These are phyloP conservation scores for Procambarus clarkii DNA, from an alignment of 1,140 invertebrate species.

Conservation along the genomic window DNA sequence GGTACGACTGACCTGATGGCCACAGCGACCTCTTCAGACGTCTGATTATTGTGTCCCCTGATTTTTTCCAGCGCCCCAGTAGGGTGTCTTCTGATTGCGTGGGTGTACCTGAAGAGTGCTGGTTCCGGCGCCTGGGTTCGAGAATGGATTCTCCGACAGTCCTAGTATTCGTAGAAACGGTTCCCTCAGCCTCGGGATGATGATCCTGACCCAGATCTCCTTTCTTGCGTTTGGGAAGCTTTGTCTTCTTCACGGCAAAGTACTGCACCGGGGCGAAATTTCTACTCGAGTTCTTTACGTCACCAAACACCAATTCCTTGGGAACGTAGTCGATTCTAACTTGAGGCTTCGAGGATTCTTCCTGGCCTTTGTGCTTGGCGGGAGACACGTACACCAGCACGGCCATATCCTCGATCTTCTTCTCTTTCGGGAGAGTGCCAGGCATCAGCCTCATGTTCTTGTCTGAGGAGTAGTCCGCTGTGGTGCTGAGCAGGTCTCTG, in stretches of 20 bases:
- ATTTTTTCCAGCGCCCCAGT: not conserved
- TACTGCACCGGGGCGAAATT: not conserved
- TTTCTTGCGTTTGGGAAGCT: not conserved
- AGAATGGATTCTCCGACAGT: not conserved
- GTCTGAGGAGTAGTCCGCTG: not conserved
- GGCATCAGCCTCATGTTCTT: not conserved
- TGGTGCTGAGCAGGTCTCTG: not conserved
- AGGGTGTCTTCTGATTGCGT: not conserved
- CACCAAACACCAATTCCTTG: not conserved
- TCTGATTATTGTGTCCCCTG: not conserved
- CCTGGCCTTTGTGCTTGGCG: not conserved
- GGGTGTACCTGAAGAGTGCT: not conserved
- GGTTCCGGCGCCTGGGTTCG: not conserved
- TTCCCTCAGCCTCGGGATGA: not conserved
- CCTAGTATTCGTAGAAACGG: not conserved
- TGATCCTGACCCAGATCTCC: not conserved
- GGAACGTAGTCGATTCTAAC: not conserved
- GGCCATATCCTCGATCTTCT: not conserved
- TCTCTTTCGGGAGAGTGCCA: not conserved
- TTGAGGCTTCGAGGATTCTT: not conserved
- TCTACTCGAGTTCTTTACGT: not conserved
- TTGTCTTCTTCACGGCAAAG: not conserved
- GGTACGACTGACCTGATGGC: not conserved
- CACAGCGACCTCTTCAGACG: not conserved
- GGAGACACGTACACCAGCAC: not conserved